Evolutionary conservation across 2,113 vertebrate genomes (phyloP).

Genomic region (Aptenodytes forsteri): DNA sequence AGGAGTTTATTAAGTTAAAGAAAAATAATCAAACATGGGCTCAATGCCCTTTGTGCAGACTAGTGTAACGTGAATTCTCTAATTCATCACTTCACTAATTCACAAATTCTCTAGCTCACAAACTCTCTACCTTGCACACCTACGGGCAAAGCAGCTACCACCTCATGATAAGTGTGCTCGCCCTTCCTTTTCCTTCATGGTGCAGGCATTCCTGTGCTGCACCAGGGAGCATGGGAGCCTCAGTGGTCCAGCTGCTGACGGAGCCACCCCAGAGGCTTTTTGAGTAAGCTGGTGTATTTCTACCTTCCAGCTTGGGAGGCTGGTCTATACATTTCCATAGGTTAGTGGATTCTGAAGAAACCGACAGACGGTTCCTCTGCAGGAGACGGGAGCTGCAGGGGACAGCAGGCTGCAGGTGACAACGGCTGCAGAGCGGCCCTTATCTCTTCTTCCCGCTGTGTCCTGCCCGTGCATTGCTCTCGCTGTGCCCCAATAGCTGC

Average conservation of each 20-base stretch:
- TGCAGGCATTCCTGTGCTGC: not conserved
- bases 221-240: rapidly evolving
- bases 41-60: not conserved
- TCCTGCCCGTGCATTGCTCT: rapidly evolving
- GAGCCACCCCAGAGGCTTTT: not conserved
- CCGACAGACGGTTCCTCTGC: not conserved
- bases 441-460: not conserved
- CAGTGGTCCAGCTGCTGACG: rapidly evolving
- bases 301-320: not conserved
- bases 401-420: not conserved
- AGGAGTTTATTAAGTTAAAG: not conserved
- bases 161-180: rapidly evolving
- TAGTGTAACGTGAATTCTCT: not conserved
- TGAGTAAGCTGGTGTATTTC: not conserved
- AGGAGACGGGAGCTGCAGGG: not conserved
- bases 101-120: not conserved
- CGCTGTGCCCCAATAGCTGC: rapidly evolving
- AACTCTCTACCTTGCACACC: not conserved
- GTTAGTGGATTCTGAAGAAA: not conserved
- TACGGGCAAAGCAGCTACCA: rapidly evolving
- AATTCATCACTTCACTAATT: not conserved
- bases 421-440: not conserved
- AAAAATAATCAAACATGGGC: not conserved
- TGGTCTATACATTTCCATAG: not conserved
- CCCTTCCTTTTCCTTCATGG: not conserved